phyloP scores from a whole-genome alignment of 2,888 invertebrate species.

The Nebria salina region DNA sequence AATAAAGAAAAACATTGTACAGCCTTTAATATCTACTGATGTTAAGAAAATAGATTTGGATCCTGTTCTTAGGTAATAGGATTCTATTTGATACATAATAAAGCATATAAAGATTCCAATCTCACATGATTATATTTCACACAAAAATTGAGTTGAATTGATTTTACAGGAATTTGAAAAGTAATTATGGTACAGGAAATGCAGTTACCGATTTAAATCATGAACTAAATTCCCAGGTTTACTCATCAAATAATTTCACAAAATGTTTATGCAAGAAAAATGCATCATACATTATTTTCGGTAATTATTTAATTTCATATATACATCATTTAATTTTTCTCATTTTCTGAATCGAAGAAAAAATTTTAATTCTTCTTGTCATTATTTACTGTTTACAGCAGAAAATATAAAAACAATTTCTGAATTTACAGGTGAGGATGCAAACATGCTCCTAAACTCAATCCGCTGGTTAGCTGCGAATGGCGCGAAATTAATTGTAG shows the following conservation, averaged over 20 bases:
- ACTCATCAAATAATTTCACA: neutral
- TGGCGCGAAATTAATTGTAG: conserved; percentile 81
- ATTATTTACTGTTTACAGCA: no score
- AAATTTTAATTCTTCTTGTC: no score
- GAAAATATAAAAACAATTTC: no score
- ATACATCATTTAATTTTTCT: no score
- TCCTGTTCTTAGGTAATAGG: no score
- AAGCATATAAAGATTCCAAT: no score
- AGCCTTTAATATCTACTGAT: conserved; percentile 73
- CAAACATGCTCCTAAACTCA: conserved; percentile 62
- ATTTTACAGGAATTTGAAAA: no score
- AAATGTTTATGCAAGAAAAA: conserved; percentile 44
- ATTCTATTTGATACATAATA: no score
- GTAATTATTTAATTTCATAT: conserved; percentile 49
- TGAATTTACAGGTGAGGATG: conserved; percentile 54
- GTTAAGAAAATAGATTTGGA: conserved; percentile 63
- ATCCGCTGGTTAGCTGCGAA: conserved; percentile 86
- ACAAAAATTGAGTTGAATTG: conserved; percentile 70
- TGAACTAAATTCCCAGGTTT: neutral
- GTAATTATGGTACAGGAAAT: no score
- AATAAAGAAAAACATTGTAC: conserved; percentile 71
- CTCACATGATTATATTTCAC: no score
- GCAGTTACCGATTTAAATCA: no score
- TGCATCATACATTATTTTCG: conserved; percentile 57
- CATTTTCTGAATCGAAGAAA: no score